Evolutionary conservation across 2,888 invertebrate species (phyloP).

Genomic region (Caenorhabditis sp.): DNA sequence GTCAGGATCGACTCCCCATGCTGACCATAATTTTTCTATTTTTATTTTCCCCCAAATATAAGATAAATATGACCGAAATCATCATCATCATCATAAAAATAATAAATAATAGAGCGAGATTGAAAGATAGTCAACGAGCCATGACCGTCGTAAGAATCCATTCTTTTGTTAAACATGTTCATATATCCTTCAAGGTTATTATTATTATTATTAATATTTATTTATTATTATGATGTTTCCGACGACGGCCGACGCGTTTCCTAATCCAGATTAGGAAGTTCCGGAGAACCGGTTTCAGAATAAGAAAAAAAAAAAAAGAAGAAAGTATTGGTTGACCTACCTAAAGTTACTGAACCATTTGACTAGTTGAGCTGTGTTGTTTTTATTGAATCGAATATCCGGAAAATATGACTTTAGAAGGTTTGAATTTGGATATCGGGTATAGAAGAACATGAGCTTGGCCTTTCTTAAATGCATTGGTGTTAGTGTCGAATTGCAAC

Average conservation of each 20-base stretch:
- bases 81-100: no score
- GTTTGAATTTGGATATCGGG: conserved; percentile 96
- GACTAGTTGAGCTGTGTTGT: conserved; percentile 99
- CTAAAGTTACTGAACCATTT: conserved; percentile 99
- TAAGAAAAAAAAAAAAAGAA: background rate
- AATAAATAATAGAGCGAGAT: background rate
- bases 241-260: background rate
- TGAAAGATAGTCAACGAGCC: conserved; percentile 2
- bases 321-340: conserved; percentile 74
- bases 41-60: background rate
- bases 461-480: conserved; percentile 99
- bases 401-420: conserved; percentile 99
- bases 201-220: background rate
- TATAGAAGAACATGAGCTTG: conserved; percentile 99
- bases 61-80: background rate
- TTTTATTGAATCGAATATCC: conserved; percentile 99
- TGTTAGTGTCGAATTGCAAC: conserved; percentile 80
- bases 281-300: no score
- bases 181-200: background rate
- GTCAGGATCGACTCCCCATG: no score
- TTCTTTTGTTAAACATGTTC: conserved; percentile 1
- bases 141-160: background rate
- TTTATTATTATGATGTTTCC: background rate
- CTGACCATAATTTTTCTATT: background rate
- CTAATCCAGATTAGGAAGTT: no score